Percentiles rank a stretch among this genome's conserved stretches.
These are phyloP conservation scores for Lordiphosa collinella DNA, from an alignment of 1,140 invertebrate species.

Conservation along the genomic window DNA sequence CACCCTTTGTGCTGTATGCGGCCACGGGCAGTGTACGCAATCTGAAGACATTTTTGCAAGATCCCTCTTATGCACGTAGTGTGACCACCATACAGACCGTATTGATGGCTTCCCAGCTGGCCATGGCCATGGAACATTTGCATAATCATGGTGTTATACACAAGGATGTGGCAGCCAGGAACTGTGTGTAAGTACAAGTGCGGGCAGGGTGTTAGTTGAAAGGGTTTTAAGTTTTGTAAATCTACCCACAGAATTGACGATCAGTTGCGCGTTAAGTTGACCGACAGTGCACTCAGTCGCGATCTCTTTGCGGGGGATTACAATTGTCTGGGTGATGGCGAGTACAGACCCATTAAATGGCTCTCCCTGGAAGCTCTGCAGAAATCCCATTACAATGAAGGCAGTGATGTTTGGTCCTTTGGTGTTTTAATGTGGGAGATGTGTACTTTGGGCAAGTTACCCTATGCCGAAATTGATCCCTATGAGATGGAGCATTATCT, in stretches of 20 bases:
- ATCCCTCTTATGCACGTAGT: slow-evolving; percentile 82
- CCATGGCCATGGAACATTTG: slow-evolving; percentile 89
- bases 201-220: no score
- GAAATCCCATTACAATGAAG: slow-evolving; percentile 90
- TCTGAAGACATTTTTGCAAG: slow-evolving; percentile 89
- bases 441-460: slow-evolving; percentile 94
- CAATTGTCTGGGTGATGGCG: slow-evolving; percentile 96
- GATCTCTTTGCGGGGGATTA: slow-evolving; percentile 97
- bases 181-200: slow-evolving; percentile 85
- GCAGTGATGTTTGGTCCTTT: slow-evolving; percentile 97
- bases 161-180: slow-evolving; percentile 94
- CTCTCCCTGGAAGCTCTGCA: slow-evolving; percentile 92
- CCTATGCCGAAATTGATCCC: slow-evolving; percentile 85
- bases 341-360: slow-evolving; percentile 98
- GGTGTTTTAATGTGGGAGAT: slow-evolving; percentile 97
- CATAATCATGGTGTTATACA: slow-evolving; percentile 95
- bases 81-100: slow-evolving; percentile 96
- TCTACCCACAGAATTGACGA: slow-evolving; percentile 88
- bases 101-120: slow-evolving; percentile 94
- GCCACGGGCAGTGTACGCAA: slow-evolving; percentile 89
- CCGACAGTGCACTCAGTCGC: slow-evolving; percentile 94
- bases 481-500: slow-evolving; percentile 96
- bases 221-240: no score
- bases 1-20: slow-evolving; percentile 93
- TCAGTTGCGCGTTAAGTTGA: slow-evolving; percentile 92